A percentile compares a stretch with the other conserved stretches of the same genome.
Conservation (phyloP, 2,888 invertebrate species). For the Drosophila testacea region DNA sequence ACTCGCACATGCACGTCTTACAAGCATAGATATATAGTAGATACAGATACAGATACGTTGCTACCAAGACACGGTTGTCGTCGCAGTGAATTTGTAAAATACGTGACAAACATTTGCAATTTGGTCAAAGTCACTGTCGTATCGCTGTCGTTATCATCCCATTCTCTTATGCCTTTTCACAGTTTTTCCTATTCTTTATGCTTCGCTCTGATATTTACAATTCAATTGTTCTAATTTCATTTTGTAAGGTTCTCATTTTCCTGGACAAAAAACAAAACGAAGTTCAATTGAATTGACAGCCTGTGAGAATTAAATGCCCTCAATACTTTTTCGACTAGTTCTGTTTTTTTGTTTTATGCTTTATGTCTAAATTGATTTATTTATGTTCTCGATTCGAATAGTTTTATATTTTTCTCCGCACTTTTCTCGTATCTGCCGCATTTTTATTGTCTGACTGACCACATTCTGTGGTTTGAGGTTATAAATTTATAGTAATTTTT, state of each 20-base stretch:
- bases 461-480: conserved; percentile 72
- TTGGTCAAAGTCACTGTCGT: conserved; percentile 58
- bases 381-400: conserved; percentile 44
- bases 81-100: conserved; percentile 80
- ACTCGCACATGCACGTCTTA: conserved; percentile 55
- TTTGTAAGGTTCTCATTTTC: conserved; percentile 51
- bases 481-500: conserved; percentile 77
- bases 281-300: conserved; percentile 75
- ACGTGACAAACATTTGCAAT: conserved; percentile 79
- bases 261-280: conserved; percentile 31
- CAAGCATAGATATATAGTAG: conserved; percentile 9
- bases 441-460: conserved; percentile 70
- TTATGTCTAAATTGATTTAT: conserved; percentile 74
- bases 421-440: conserved; percentile 38
- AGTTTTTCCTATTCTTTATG: conserved; percentile 34
- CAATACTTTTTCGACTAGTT: conserved; percentile 49
- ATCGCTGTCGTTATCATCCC: conserved; percentile 18
- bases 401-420: conserved; percentile 15
- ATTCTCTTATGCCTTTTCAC: conserved; percentile 4
- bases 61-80: conserved; percentile 62
- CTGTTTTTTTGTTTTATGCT: conserved; percentile 37
- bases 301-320: conserved; percentile 66
- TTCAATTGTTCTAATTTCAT: conserved; percentile 80
- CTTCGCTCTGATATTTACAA: conserved; percentile 70
- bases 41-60: conserved; percentile 37